Conservation (phyloP, 2,113 vertebrate species). For the Chauna torquata region DNA sequence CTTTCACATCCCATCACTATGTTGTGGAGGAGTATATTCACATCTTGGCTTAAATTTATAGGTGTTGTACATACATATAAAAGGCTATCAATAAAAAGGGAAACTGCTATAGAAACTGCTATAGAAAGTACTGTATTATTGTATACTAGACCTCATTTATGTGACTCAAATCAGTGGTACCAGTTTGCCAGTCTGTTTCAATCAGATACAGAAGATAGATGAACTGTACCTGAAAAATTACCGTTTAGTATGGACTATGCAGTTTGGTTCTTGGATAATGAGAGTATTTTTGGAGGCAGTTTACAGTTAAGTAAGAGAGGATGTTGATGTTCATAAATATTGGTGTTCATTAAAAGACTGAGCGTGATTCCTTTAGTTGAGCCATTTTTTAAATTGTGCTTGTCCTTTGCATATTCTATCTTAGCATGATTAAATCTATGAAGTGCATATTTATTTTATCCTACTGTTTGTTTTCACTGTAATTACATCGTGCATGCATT, state of each 20-base stretch:
- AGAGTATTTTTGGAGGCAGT: not conserved
- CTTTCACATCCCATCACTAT: not conserved
- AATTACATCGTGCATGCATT: not conserved
- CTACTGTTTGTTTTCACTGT: not conserved
- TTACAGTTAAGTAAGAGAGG: not conserved
- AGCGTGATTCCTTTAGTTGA: not conserved
- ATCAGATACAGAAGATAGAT: not conserved
- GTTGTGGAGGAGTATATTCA: not conserved
- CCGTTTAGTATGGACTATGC: not conserved
- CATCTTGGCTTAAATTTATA: not conserved
- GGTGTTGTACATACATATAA: not conserved
- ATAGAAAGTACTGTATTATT: not conserved
- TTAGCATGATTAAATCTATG: not conserved
- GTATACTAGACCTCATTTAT: not conserved
- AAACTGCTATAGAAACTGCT: not conserved
- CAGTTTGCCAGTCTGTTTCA: not conserved
- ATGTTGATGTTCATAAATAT: not conserved
- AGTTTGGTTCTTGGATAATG: not conserved
- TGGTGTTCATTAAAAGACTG: not conserved
- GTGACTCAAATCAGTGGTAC: not conserved
- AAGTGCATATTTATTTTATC: not conserved
- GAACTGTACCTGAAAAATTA: not conserved
- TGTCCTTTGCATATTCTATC: not conserved
- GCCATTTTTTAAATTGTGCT: not conserved
- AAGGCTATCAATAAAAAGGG: not conserved